Conservation (phyloP, 2,888 invertebrate genomes). For the Diloba caeruleocephala region DNA sequence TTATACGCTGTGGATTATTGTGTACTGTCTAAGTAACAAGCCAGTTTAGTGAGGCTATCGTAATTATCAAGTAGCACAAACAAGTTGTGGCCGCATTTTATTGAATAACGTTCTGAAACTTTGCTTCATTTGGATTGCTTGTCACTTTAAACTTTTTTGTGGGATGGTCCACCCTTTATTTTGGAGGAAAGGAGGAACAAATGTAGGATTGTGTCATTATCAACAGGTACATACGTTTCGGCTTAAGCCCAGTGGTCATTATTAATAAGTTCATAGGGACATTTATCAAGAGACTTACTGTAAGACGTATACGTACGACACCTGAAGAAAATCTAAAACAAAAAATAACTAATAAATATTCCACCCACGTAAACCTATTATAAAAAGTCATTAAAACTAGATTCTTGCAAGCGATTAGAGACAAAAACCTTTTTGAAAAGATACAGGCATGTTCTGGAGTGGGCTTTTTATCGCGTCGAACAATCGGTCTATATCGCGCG, state of each 20-base stretch:
- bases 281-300: no score
- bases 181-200: no score
- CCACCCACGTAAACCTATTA: conserved; percentile 67
- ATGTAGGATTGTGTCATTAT: no score
- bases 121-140: no score
- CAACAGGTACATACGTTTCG: no score
- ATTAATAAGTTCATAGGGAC: no score
- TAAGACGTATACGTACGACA: conserved; percentile 1
- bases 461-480: conserved; percentile 66
- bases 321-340: conserved; percentile 11
- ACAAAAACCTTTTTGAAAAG: conserved; percentile 79
- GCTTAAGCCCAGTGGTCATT: no score
- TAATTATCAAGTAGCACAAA: no score
- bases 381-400: conserved; percentile 78
- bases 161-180: no score
- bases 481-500: conserved; percentile 69
- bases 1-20: conserved; percentile 48
- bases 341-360: conserved; percentile 56
- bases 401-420: conserved; percentile 69
- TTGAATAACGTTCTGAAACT: background rate
- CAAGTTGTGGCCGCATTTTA: background rate
- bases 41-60: conserved; percentile 3
- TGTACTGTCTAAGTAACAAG: conserved; percentile 33
- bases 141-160: no score
- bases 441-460: conserved; percentile 73